These are phyloP conservation scores for Cephus pulcher DNA, from an alignment of 2,888 invertebrate genomes.

Conservation along the genomic window DNA sequence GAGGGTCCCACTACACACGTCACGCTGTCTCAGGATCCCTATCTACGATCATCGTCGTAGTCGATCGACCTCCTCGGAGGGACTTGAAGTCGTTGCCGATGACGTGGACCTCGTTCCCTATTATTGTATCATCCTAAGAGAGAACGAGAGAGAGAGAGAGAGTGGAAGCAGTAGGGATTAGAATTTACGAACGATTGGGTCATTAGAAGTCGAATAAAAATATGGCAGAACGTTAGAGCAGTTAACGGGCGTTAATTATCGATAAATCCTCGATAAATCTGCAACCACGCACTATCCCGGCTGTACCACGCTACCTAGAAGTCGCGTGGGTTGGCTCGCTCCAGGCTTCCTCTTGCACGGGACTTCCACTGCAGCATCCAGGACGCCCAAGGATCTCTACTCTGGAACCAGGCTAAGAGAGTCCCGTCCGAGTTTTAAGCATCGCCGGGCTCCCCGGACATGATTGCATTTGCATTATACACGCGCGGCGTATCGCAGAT, in stretches of 20 bases:
- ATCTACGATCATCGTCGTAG: conserved; percentile 6
- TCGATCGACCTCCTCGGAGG: not conserved
- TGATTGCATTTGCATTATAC: conserved; percentile 66
- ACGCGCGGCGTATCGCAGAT: conserved; percentile 56
- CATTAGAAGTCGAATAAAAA: not conserved
- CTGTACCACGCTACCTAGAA: not conserved
- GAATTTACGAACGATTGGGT: not conserved
- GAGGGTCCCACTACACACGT: conserved; percentile 30
- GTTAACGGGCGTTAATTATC: not conserved
- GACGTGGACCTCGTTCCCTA: not conserved
- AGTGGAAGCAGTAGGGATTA: not conserved
- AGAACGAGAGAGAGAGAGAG: no score
- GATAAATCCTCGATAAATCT: not conserved
- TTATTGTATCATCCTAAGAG: not conserved
- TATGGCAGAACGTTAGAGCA: not conserved
- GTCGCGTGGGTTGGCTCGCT: not conserved
- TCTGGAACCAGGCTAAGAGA: not conserved
- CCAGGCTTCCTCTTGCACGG: not conserved
- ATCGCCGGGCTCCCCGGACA: conserved; percentile 45
- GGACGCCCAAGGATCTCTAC: not conserved
- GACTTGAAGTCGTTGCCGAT: not conserved
- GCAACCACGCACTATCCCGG: not conserved
- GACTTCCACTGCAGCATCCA: not conserved
- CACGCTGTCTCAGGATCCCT: conserved; percentile 24
- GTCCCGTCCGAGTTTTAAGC: conserved; percentile 20